Base-by-base conservation (phyloP, 1,140 invertebrate genomes). In the Reticulitermes speratus region DNA sequence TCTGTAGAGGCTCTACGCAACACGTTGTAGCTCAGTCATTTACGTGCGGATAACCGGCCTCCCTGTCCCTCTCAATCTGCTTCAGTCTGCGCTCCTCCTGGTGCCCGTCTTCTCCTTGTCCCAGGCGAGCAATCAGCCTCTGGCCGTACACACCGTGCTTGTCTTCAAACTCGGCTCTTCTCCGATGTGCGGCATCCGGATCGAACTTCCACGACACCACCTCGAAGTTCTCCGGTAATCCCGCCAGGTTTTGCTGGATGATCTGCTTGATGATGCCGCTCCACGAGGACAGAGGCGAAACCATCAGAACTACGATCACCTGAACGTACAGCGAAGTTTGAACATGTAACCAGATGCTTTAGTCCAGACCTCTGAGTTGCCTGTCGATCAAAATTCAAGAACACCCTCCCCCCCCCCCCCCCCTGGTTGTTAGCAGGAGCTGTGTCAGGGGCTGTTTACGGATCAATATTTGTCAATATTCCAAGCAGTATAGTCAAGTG, bases 41-140 rank as follows among this genome's bases (percentile, higher is more conserved):
- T 25, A 30, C 65, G 16, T 75, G 65, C 65, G 65, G 65, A 14
- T 75, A 75, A 30, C 65, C 65, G 7, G 25, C 65, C 65, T 16
- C 25, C 25, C 7, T 9, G 65, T 75, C 65, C 14, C 65, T 75
- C 65, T 75, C 65, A 6, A 84, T 52, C 83, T 52, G 83, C 38
- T 11, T 9, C 25, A 25, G 48, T 32, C 16, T 84, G 23, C 89
- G 69, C 45, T 88, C 84, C 14, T 88, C 84, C 30, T 87, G 85
- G 9, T 86, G 25, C 3, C 89, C 89, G 85, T 89, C 89, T 16
- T 86, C 32, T 6, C 89, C 89, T 23, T 89, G 85, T 21, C 89
- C 89, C 12, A 89, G 82, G 69, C 87, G 84, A 45, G 88, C 88
- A 30, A 89, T 88, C 82, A 88, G 87, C 32, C 55, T 83, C 52